A percentile compares a stretch with the other conserved stretches of the same genome.
These are phyloP conservation scores for Xestia c-nigrum DNA, from an alignment of 2,888 invertebrate genomes.

Conservation along the genomic window DNA sequence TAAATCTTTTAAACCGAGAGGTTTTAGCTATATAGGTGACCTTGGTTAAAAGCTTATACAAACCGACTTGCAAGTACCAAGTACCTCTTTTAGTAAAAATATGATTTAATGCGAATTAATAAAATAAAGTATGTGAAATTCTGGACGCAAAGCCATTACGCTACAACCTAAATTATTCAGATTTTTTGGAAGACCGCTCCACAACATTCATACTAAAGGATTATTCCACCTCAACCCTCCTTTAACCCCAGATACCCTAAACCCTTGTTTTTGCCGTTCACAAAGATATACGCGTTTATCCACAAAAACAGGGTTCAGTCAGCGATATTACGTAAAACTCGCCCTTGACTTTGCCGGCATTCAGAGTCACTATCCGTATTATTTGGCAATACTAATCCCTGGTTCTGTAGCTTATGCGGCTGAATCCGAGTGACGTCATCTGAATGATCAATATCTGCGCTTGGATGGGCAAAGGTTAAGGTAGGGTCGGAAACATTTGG, in stretches of 20 bases:
- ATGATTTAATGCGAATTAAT: neutral
- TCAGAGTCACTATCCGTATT: slow-evolving; percentile 43
- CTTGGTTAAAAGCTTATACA: neutral
- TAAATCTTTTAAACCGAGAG: slow-evolving; percentile 40
- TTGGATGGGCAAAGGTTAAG: slow-evolving; percentile 50
- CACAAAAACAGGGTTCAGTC: slow-evolving; percentile 46
- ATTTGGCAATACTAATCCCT: slow-evolving; percentile 51
- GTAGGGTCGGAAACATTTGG: slow-evolving; percentile 37
- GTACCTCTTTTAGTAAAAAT: neutral
- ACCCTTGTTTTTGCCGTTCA: slow-evolving; percentile 49
- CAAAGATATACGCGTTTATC: slow-evolving; percentile 24
- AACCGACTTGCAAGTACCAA: neutral
- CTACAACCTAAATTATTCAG: neutral
- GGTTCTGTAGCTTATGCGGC: slow-evolving; percentile 39
- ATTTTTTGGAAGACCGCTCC: neutral
- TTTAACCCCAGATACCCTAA: slow-evolving; percentile 20
- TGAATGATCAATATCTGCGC: slow-evolving; percentile 43
- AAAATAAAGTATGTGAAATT: neutral
- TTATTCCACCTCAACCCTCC: slow-evolving; percentile 12
- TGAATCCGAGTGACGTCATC: slow-evolving; percentile 36
- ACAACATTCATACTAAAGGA: neutral
- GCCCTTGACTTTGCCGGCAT: slow-evolving; percentile 42
- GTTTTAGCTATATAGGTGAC: neutral
- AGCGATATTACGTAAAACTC: slow-evolving; percentile 46
- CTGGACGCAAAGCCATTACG: neutral